Conservation (phyloP, 2,113 vertebrate species). For the Dissostichus mawsoni region DNA sequence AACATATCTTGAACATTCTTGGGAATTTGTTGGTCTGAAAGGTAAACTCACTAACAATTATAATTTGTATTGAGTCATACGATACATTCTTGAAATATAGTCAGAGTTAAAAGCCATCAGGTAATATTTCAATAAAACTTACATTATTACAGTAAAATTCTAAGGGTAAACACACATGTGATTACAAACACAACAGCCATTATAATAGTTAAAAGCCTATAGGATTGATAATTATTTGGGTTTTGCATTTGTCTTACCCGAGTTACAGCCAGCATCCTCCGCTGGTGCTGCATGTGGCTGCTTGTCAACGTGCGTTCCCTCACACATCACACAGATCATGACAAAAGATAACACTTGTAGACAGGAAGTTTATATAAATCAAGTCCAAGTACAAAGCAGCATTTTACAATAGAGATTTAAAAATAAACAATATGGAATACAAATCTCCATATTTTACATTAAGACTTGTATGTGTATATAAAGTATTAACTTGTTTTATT, state of each 20-base stretch:
- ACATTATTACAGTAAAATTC: neutral
- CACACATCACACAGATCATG: conserved; percentile 50
- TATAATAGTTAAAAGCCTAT: neutral
- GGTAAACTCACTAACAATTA: neutral
- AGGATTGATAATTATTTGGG: neutral
- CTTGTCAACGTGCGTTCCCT: conserved; percentile 69
- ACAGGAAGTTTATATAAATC: conserved; percentile 53
- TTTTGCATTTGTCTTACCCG: conserved; percentile 19
- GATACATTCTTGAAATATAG: neutral
- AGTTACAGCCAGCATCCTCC: conserved; percentile 23
- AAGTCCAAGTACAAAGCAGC: conserved; percentile 6
- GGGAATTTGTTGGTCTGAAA: neutral
- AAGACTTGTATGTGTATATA: neutral
- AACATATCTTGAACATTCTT: no score
- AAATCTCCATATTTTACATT: neutral
- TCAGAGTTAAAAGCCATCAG: neutral
- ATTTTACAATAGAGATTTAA: neutral
- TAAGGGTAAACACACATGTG: neutral
- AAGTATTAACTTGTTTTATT: neutral
- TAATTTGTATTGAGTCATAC: no score
- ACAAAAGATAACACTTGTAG: conserved; percentile 33
- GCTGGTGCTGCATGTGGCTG: conserved; percentile 52
- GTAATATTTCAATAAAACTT: neutral
- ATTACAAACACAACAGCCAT: neutral
- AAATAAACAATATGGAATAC: neutral